These are phyloP conservation scores for Cheilosia grossa DNA, from an alignment of 2,888 invertebrate genomes.

Conservation along the genomic window DNA sequence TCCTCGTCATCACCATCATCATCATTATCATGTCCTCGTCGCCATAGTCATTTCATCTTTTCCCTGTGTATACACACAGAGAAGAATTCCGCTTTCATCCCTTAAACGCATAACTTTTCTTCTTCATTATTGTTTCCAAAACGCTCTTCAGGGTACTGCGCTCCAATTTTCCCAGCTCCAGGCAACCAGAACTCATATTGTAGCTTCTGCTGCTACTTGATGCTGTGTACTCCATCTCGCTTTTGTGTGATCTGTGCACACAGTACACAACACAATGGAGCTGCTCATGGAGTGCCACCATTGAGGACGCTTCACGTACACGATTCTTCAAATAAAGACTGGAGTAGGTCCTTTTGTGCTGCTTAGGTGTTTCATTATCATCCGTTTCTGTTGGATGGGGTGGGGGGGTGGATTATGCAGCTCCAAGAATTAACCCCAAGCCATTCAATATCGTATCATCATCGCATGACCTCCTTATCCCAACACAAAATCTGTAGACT, in stretches of 20 bases:
- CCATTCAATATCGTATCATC: constrained; percentile 71
- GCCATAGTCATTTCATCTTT: constrained; percentile 26
- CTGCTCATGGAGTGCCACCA: constrained; percentile 62
- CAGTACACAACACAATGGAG: constrained; percentile 62
- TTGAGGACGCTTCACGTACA: constrained; percentile 66
- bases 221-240: constrained; percentile 48
- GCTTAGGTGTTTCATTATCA: constrained; percentile 74
- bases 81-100: constrained; percentile 58
- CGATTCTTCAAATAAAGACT: constrained; percentile 52
- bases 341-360: constrained; percentile 61
- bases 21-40: constrained; percentile 33
- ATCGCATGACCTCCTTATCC: constrained; percentile 71
- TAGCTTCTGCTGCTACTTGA: constrained; percentile 18
- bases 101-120: constrained; percentile 67
- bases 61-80: constrained; percentile 29
- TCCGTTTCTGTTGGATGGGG: constrained; percentile 36
- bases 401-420: constrained; percentile 44
- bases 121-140: constrained; percentile 70
- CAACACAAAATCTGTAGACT: constrained; percentile 70
- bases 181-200: constrained; percentile 42
- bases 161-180: constrained; percentile 66
- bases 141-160: constrained; percentile 68
- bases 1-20: constrained; percentile 25
- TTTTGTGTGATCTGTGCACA: constrained; percentile 30
- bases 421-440: constrained; percentile 60